Conservation (phyloP, 2,797 vertebrate genomes). For the Microtus obscurus region DNA sequence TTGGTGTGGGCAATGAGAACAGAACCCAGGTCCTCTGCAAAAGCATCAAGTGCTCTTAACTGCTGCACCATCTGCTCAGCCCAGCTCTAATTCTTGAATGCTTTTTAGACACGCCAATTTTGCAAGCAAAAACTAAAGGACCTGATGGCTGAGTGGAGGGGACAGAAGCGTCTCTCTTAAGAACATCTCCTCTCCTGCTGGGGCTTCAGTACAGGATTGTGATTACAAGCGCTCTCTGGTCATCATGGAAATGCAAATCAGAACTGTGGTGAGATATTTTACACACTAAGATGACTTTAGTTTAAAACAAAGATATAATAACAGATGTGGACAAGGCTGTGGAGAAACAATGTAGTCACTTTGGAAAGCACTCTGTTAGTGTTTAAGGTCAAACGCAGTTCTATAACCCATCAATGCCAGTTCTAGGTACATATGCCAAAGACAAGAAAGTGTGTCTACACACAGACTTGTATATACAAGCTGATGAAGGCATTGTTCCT, state of each 20-base stretch:
- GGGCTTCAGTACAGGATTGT: background rate
- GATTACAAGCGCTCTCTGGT: background rate
- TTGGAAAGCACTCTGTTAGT: background rate
- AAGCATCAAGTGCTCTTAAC: background rate
- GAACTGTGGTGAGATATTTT: background rate
- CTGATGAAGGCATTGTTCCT: background rate
- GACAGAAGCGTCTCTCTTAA: background rate
- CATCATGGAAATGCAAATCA: background rate
- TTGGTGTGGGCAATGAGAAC: background rate
- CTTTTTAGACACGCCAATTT: background rate
- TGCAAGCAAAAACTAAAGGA: background rate
- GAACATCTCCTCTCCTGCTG: background rate
- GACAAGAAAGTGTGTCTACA: background rate
- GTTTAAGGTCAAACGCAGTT: background rate
- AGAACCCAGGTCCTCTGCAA: background rate
- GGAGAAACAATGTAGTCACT: background rate
- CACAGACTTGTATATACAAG: background rate
- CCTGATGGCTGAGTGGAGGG: background rate
- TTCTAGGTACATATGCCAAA: background rate
- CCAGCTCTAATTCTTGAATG: background rate
- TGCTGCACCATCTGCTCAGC: background rate
- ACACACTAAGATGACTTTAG: background rate
- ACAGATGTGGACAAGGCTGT: background rate
- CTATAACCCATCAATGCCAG: background rate
- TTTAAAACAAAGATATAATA: background rate